A percentile compares a stretch with the other conserved stretches of the same genome.
Evolutionary conservation across 1,140 invertebrate species (phyloP).

Genomic region (Dinothrombium tinctorium): DNA sequence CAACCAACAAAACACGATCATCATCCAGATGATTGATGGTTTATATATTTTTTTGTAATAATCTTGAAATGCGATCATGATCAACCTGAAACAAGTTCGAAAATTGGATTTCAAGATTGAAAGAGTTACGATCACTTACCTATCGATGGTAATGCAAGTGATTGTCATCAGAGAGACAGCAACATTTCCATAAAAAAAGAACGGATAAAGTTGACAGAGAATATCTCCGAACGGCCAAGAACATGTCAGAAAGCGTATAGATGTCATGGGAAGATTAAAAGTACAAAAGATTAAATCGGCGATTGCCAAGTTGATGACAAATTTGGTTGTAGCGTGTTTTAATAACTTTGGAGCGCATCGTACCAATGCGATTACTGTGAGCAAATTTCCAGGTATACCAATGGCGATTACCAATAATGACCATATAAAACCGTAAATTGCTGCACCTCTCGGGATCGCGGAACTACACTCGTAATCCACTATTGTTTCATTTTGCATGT

Average conservation of each 20-base stretch:
- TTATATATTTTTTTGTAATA: slow-evolving; percentile 13
- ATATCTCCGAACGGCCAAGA: slow-evolving; percentile 53
- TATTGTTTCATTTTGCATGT: no score
- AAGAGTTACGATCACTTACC: slow-evolving; percentile 27
- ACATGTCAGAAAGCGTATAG: slow-evolving; percentile 41
- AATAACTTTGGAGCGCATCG: slow-evolving; percentile 19
- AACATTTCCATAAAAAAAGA: slow-evolving; percentile 70
- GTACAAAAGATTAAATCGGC: slow-evolving; percentile 62
- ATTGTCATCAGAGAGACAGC: slow-evolving; percentile 62
- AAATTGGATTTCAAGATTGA: slow-evolving; percentile 7
- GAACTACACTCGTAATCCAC: not conserved
- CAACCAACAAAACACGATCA: slow-evolving; percentile 38
- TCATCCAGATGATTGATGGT: slow-evolving; percentile 10
- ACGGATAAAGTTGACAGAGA: slow-evolving; percentile 56
- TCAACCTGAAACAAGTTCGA: slow-evolving; percentile 7
- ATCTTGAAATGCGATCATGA: slow-evolving; percentile 14
- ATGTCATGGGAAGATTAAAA: slow-evolving; percentile 56
- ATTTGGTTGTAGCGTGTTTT: slow-evolving; percentile 56
- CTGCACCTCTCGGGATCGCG: slow-evolving; percentile 9
- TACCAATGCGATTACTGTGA: slow-evolving; percentile 13
- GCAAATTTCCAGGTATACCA: slow-evolving; percentile 13
- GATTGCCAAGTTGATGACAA: slow-evolving; percentile 56
- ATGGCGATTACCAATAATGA: slow-evolving; percentile 13
- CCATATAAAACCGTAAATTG: slow-evolving; percentile 11
- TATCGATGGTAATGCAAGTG: slow-evolving; percentile 66